Percentiles rank a stretch among this genome's conserved stretches.
phyloP scores from a whole-genome alignment of 30 jellyfish, hydroid and myxozoan species.

The Turritopsis rubra region DNA sequence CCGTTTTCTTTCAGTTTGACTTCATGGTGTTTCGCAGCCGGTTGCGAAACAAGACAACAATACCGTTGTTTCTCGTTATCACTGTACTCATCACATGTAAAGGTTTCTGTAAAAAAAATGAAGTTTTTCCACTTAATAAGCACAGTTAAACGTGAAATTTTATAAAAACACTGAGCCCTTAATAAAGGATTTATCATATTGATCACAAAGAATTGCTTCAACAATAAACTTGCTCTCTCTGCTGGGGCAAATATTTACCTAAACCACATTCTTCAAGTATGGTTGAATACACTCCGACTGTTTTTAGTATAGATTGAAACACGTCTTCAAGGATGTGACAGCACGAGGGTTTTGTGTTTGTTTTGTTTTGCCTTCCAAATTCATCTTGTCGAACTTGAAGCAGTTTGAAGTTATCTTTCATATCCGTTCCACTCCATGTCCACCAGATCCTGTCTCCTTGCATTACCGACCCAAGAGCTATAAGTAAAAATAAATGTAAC shows the following conservation, averaged over 20 bases:
- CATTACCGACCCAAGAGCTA: conserved; percentile 37
- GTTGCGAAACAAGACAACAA: conserved; percentile 40
- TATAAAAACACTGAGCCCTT: too few species aligned
- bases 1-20: conserved; percentile 33
- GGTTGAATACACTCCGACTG: conserved; percentile 37
- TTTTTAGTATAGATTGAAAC: conserved; percentile 20
- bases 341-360: not conserved
- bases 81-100: conserved; percentile 15
- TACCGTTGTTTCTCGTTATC: conserved; percentile 9
- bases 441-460: conserved; percentile 50
- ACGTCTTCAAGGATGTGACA: conserved; percentile 21
- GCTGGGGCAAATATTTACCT: too few species aligned
- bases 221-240: too few species aligned
- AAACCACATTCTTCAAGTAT: conserved; percentile 22
- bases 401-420: conserved; percentile 21
- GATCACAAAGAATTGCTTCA: too few species aligned
- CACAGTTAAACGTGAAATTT: too few species aligned
- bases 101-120: conserved; percentile 24
- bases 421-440: conserved; percentile 40
- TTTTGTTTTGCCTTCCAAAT: not conserved
- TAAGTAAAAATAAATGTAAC: too few species aligned
- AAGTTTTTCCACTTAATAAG: too few species aligned
- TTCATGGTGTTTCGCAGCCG: conserved; percentile 37
- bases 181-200: too few species aligned
- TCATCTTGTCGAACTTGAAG: conserved; percentile 22